These are phyloP conservation scores for Neoarius graeffei DNA, from an alignment of 2,113 vertebrate species.

Conservation along the genomic window DNA sequence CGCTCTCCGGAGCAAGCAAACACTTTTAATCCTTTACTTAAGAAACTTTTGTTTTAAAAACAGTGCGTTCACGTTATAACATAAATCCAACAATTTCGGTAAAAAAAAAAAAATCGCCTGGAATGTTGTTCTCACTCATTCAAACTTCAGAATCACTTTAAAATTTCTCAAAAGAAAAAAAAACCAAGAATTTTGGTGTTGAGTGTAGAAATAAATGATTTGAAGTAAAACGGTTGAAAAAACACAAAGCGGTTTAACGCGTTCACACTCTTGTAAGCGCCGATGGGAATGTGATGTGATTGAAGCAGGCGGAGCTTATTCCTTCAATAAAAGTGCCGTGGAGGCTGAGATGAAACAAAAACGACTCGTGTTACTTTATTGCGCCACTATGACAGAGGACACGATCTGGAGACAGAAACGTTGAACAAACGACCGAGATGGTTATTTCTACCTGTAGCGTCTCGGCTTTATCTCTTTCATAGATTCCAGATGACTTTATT, in stretches of 20 bases:
- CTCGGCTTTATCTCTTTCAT: not conserved
- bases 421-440: not conserved
- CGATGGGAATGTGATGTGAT: not conserved
- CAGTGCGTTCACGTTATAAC: too few relatives aligned
- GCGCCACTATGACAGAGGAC: too few relatives aligned
- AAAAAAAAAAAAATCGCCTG: too few relatives aligned
- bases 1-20: not conserved
- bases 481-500: not conserved
- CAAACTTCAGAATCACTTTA: too few relatives aligned
- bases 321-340: not conserved
- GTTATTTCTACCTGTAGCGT: not conserved
- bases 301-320: not conserved
- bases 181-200: not conserved
- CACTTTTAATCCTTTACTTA: too few relatives aligned
- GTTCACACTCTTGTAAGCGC: not conserved
- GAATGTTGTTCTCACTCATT: too few relatives aligned
- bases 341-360: too few relatives aligned
- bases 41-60: too few relatives aligned
- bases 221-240: not conserved
- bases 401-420: not conserved
- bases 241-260: not conserved
- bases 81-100: too few relatives aligned
- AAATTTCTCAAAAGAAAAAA: too few relatives aligned
- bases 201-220: not conserved
- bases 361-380: not conserved